Evolutionary conservation across 2,888 invertebrate species (phyloP), one percentile per base, ranked within the genome.

Genomic region (Andrena camellia): DNA sequence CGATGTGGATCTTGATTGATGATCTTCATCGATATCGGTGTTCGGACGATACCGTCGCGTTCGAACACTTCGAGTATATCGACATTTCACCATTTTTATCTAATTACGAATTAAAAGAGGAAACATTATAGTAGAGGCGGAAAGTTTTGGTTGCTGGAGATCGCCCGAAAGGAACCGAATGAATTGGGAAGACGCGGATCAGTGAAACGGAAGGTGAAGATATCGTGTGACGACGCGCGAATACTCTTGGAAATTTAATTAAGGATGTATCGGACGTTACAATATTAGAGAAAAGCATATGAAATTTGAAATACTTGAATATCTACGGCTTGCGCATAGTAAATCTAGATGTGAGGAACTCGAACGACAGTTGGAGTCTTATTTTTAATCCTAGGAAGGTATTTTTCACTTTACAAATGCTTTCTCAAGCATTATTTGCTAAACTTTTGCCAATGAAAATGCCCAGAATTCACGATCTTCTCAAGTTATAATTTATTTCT

Each of bases 1-100:
- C 35, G 50, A 74, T 74, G 50, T 20, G 33, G 33, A 5, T n/a
- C 10, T 33, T 29, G 23, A 59, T 59, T 35, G 52, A 35, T 26
- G 54, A 64, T 59, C 26, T 35, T 69, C 59, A 10, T 26, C 20
- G 20, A 59, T 23, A 59, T 13, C 13, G n/a, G 35, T 54, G 54
- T 17, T 42, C 42, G 42, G 0, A 0, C 26, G 68, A 35, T n/a
- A 17, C 26, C 26, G 10, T 42, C 26, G 26, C 57, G 29, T 31
- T 31, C n/a, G 48, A 29, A 70, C 4, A 20, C 42, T 60, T 42
- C 48, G 48, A 48, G n/a, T 20, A 26, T 29, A 10, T 29, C 6
- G 31, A 33, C 26, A 17, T 31, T 20, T 54, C 23, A 54, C 20
- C 26, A 57, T 57, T 57, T 23, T 57, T 3, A 13, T 57, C 57